A percentile compares a stretch with the other conserved stretches of the same genome.
phyloP scores from a whole-genome alignment of 1,140 invertebrate genomes.

The Temnothorax curvispinosus region DNA sequence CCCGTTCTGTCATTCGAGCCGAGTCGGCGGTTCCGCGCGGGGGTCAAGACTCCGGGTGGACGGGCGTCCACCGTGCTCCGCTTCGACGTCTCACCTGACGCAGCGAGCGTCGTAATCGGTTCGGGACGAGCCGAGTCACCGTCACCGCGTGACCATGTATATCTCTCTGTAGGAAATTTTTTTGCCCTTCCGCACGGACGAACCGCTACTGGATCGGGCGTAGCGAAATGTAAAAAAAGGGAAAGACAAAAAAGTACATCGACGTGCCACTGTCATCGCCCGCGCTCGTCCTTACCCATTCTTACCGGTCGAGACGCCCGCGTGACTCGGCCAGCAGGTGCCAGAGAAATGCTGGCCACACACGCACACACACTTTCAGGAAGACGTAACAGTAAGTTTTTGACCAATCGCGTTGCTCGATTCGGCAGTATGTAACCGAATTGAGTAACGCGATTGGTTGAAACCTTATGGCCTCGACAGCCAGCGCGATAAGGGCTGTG shows the following conservation, averaged over 20 bases:
- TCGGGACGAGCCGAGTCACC: background rate
- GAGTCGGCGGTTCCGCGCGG: background rate
- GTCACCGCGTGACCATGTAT: slow-evolving; percentile 55
- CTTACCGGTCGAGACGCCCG: too few species aligned
- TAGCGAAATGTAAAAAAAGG: slow-evolving; percentile 14
- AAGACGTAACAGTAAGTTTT: too few species aligned
- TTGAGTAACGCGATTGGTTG: too few species aligned
- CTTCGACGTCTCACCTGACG: background rate
- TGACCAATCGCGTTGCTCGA: too few species aligned
- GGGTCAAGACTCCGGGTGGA: slow-evolving; percentile 9
- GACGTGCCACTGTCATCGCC: background rate
- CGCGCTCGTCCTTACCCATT: slow-evolving; percentile 15
- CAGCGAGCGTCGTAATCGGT: background rate
- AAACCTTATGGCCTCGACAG: too few species aligned
- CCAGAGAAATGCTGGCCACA: too few species aligned
- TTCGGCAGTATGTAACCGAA: too few species aligned
- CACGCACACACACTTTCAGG: too few species aligned
- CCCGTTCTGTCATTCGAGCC: slow-evolving; percentile 81
- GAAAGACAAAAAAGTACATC: background rate
- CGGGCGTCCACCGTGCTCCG: background rate
- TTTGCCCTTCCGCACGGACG: slow-evolving; percentile 18
- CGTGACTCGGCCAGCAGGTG: too few species aligned
- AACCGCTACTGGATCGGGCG: background rate
- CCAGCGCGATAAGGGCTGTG: too few species aligned
- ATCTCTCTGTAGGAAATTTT: background rate